These are phyloP conservation scores for Corythucha ciliata DNA, from an alignment of 2,888 invertebrate species.

Conservation along the genomic window DNA sequence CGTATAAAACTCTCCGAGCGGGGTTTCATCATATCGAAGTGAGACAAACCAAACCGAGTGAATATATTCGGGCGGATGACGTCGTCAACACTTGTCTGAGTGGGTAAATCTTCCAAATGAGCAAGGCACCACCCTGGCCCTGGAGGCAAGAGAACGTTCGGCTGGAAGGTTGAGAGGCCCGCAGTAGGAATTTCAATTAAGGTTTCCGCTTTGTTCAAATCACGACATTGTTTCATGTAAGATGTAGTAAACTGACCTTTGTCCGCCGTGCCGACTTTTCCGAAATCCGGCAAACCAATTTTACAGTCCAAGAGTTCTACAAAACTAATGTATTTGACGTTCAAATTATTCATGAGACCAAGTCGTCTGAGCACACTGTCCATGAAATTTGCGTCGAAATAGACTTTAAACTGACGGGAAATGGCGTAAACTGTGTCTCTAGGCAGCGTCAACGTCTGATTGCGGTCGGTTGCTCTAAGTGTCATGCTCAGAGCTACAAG, in stretches of 20 bases:
- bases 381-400: slow-evolving; percentile 11
- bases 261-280: slow-evolving; percentile 1
- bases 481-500: neutral
- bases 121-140: slow-evolving; percentile 21
- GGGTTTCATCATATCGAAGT: slow-evolving; percentile 21
- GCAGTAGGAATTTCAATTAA: slow-evolving; percentile 2
- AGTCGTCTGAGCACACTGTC: slow-evolving; percentile 12
- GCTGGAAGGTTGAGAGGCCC: slow-evolving; percentile 4
- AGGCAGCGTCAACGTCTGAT: slow-evolving; percentile 5
- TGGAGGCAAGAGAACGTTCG: slow-evolving; percentile 12
- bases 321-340: slow-evolving; percentile 19
- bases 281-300: slow-evolving; percentile 21
- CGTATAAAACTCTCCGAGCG: slow-evolving; percentile 23
- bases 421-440: slow-evolving; percentile 14
- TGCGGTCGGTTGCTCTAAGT: neutral
- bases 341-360: neutral
- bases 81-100: slow-evolving; percentile 37
- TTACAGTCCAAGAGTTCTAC: slow-evolving; percentile 15
- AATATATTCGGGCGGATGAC: slow-evolving; percentile 44
- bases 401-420: slow-evolving; percentile 5
- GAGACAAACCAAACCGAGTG: slow-evolving; percentile 40
- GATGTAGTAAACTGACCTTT: neutral
- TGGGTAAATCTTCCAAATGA: slow-evolving; percentile 18
- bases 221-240: slow-evolving; percentile 10
- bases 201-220: slow-evolving; percentile 3